Conservation (phyloP, 2,888 invertebrate species). For the Lumbricus terrestris region DNA sequence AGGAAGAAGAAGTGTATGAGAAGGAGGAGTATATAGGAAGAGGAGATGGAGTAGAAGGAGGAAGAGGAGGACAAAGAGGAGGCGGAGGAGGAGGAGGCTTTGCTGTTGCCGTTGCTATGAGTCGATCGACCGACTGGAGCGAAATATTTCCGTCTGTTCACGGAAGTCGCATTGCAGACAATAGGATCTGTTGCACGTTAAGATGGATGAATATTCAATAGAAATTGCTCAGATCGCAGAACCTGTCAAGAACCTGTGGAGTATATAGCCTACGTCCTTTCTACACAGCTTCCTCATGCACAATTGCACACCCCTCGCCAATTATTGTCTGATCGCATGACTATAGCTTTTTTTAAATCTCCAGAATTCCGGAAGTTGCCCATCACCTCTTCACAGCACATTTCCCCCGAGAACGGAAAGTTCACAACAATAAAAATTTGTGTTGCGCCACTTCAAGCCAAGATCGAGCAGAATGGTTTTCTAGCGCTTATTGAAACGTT, state of each 20-base stretch:
- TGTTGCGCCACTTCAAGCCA: too few relatives aligned
- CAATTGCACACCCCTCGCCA: too few relatives aligned
- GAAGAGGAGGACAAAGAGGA: too few relatives aligned
- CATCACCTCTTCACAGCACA: neutral
- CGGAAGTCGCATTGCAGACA: neutral
- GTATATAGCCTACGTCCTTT: neutral
- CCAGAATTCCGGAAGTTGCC: neutral
- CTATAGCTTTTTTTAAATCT: neutral
- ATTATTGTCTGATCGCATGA: neutral
- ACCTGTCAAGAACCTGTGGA: neutral
- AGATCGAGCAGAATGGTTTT: too few relatives aligned
- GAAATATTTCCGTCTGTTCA: neutral
- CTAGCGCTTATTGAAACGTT: too few relatives aligned
- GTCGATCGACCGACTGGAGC: too few relatives aligned
- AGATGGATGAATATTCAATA: neutral
- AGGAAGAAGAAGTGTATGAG: too few relatives aligned
- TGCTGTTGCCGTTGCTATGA: neutral
- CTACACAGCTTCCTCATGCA: neutral
- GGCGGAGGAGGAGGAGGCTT: too few relatives aligned
- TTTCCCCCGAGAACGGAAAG: neutral
- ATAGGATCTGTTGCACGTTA: neutral
- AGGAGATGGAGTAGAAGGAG: too few relatives aligned
- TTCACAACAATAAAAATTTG: too few relatives aligned
- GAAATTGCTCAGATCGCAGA: neutral
- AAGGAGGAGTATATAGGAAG: too few relatives aligned